Conservation (phyloP, 2,888 invertebrate species). For the Amiota minor region DNA sequence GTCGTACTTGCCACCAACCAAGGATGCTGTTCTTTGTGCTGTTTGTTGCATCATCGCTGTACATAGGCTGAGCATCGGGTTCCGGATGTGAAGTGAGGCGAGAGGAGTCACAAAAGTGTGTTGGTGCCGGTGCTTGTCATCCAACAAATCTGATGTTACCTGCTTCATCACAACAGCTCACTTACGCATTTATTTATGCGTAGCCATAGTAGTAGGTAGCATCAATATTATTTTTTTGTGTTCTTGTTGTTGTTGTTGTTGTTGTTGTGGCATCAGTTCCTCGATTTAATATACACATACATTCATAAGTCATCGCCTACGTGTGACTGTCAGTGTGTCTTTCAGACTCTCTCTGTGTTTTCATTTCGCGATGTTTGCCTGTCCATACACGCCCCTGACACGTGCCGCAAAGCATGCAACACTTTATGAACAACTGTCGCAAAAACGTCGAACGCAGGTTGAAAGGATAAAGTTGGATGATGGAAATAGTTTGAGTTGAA, state of each 20-base stretch:
- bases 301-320: not conserved
- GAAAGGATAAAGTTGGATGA: conserved; percentile 14
- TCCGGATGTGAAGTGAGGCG: conserved; percentile 4
- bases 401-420: conserved; percentile 4
- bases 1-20: too few species aligned
- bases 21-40: too few species aligned
- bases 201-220: not conserved
- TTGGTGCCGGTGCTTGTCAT: too few species aligned
- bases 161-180: conserved; percentile 1
- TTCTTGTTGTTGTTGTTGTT: conserved; percentile 1
- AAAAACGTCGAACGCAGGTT: too few species aligned
- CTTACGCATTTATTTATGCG: conserved; percentile 58
- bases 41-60: conserved; percentile 51
- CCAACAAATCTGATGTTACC: not conserved
- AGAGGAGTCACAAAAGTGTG: not conserved
- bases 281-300: not conserved
- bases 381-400: not conserved
- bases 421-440: not conserved
- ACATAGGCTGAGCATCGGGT: too few species aligned
- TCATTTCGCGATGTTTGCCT: not conserved
- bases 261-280: not conserved
- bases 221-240: conserved; percentile 15
- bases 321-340: too few species aligned
- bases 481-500: not conserved
- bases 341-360: too few species aligned